Evolutionary conservation across 2,888 invertebrate genomes (phyloP), one percentile per base, ranked within the genome.

Genomic region (Rhyacophila evoluta): DNA sequence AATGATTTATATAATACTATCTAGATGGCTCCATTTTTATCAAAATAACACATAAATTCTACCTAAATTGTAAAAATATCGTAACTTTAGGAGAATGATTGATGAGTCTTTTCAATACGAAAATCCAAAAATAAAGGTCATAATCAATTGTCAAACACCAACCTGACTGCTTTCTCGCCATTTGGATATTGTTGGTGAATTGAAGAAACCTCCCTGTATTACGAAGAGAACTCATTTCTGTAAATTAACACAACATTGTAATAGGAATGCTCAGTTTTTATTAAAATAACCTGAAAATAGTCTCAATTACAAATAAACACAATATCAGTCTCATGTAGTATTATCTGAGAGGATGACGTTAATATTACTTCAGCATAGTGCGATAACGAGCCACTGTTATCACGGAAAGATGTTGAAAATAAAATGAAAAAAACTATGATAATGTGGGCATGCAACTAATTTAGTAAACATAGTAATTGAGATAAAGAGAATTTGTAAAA

Each of bases 121-220:
- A n/a, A n/a, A n/a, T n/a, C n/a, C n/a, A n/a, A n/a, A n/a, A n/a
- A n/a, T n/a, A n/a, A n/a, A n/a, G n/a, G n/a, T n/a, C n/a, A n/a
- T n/a, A n/a, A n/a, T n/a, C n/a, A n/a, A n/a, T n/a, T n/a, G n/a
- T n/a, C n/a, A n/a, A n/a, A 33, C 19, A 67, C 74, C 10, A 68
- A 81, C 81, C 82, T 78, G 79, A 81, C 74, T 81, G 82, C 75
- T 81, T 82, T 75, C 80, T 78, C 11, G 82, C 74, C 78, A 82
- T 80, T 84, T 91, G 92, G 83, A 92, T 91, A 85, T 92, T 92
- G 84, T 89, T 91, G 10, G 91, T 87, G 84, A 92, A 92, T 69
- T 91, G 91, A 83, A 92, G 87, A 84, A 92, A 92, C 84, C 92
- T 87, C 85, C 91, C 91, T 82, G 90, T 89, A 84, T 92, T 92